A percentile compares a stretch with the other conserved stretches of the same genome.
Evolutionary conservation across 2,113 vertebrate species (phyloP).

Genomic region (Alligator sinensis): DNA sequence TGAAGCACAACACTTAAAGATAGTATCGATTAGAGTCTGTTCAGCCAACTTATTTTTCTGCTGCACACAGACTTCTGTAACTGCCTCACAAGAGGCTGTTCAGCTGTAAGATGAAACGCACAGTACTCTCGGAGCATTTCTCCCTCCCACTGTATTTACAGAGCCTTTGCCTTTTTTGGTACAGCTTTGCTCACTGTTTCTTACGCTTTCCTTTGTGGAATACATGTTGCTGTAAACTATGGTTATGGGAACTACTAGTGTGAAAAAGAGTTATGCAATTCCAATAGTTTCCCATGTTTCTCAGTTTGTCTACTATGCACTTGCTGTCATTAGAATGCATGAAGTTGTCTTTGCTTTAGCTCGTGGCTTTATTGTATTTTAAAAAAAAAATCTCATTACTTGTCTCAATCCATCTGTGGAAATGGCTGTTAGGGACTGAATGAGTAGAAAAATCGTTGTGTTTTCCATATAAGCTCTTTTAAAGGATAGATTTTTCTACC

Average conservation of each 20-base stretch:
- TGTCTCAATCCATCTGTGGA: background rate
- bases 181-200: background rate
- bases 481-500: background rate
- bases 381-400: background rate
- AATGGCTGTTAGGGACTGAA: background rate
- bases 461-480: background rate
- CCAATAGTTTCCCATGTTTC: background rate
- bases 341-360: background rate
- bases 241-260: background rate
- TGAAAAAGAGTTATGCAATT: background rate
- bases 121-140: background rate
- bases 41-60: background rate
- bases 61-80: background rate
- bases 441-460: background rate
- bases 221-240: conserved; percentile 3
- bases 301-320: background rate
- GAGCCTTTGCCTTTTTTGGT: conserved; percentile 16
- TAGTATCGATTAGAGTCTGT: rapidly evolving
- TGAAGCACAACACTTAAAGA: background rate
- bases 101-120: background rate
- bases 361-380: too few species aligned
- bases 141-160: background rate
- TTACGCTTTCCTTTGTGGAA: background rate
- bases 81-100: background rate
- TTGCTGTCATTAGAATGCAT: background rate